These are phyloP conservation scores for Panthera uncia DNA, from an alignment of 2,113 vertebrate species.

Conservation along the genomic window DNA sequence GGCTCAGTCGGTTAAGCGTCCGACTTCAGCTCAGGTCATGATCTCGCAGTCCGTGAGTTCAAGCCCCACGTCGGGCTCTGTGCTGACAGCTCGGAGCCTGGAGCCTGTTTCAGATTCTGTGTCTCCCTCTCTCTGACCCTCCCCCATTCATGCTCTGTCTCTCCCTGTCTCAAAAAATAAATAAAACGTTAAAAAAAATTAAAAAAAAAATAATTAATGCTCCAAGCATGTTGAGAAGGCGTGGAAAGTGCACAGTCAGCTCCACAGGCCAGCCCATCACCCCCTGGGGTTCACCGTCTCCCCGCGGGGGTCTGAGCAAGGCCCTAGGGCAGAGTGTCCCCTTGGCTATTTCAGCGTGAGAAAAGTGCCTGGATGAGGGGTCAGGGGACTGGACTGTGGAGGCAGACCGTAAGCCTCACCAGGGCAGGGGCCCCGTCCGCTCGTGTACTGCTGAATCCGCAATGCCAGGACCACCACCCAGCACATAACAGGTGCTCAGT, in stretches of 20 bases:
- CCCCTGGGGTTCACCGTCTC: not conserved
- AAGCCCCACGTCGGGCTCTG: no score
- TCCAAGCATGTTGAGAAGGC: not conserved
- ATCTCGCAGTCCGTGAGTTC: no score
- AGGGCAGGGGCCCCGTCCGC: not conserved
- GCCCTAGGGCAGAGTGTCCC: fast-evolving
- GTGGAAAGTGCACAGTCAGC: not conserved
- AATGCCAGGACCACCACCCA: fast-evolving
- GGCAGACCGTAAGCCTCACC: fast-evolving
- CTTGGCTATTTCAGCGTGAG: not conserved
- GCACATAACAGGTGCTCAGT: not conserved
- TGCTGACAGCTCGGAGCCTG: no score
- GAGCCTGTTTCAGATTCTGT: no score
- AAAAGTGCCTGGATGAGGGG: fast-evolving
- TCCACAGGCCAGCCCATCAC: not conserved
- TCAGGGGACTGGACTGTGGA: not conserved
- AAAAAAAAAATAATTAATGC: slow-evolving; percentile 37
- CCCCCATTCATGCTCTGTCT: no score
- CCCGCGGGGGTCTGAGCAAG: not conserved
- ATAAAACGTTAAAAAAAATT: no score
- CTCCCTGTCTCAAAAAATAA: no score
- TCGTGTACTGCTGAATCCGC: fast-evolving
- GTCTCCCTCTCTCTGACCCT: no score
- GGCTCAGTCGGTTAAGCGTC: no score
- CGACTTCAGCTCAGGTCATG: no score